Base-by-base conservation (phyloP, 2,797 vertebrate genomes). In the Fundulus diaphanus region DNA sequence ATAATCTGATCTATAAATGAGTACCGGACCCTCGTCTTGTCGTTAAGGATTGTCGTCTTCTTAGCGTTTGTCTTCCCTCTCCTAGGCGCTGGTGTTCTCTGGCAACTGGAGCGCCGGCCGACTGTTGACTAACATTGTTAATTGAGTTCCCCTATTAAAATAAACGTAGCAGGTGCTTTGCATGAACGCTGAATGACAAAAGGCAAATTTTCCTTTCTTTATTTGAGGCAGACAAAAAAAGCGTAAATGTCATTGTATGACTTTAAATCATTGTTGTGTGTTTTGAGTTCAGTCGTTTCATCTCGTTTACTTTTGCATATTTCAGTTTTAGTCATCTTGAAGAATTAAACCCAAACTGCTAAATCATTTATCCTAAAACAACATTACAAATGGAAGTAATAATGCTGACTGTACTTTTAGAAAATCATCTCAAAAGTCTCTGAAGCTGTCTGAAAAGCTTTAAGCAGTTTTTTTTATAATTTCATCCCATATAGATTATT, bases 141-240 rank as follows among this genome's bases (percentile, higher is more conserved):
- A 40, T 5, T 24, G 22, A n/a, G 35, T 22, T 42, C 37, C 5
- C 13, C 61, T 65, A 35, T n/a, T 24, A 13, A 13, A 7, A 12
- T 22, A 29, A 1, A 40, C 0, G 2, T 7, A 4, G 49, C 35
- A 40, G 13, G 6, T 27, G 68, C 40, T 54, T 70, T 40, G 35
- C 68, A 54, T 70, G 33, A 15, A 27, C 27, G 18, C 31, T 49
- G 48, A 69, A 35, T 8, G 12, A 4, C 31, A 9, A n/a, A 22
- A 70, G 7, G 68, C 68, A 70, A 70, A 70, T 70, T 6, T 40
- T 70, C 49, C n/a, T 37, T 3, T 70, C 13, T 3, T 37, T 33
- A 9, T 15, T 9, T 52, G 2, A 20, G 8, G 24, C 40, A 27
- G 5, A 18, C 22, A 37, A 1, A 37, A 22, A 37, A 63, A 46